phyloP scores from a whole-genome alignment of 2,888 invertebrate species.

The Abscondita cerata region DNA sequence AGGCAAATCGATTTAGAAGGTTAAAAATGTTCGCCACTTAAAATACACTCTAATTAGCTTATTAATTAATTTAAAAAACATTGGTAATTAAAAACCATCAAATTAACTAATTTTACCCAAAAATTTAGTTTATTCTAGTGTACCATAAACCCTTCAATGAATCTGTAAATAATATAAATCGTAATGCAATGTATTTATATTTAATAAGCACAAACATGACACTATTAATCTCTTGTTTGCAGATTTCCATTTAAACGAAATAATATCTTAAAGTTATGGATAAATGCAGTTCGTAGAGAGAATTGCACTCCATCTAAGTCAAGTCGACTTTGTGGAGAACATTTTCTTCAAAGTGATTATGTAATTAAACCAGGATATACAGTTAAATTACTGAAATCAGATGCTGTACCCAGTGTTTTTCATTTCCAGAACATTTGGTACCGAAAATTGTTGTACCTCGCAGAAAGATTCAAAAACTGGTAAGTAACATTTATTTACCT shows the following conservation, averaged over 20 bases:
- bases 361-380: conserved; percentile 8
- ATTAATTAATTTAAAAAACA: too few relatives aligned
- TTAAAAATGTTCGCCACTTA: too few relatives aligned
- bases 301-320: conserved; percentile 39
- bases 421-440: conserved; percentile 28
- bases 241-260: conserved; percentile 35
- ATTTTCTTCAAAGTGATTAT: conserved; percentile 30
- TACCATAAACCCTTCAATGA: too few relatives aligned
- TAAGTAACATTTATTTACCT: too few relatives aligned
- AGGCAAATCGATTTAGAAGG: too few relatives aligned
- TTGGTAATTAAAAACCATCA: too few relatives aligned
- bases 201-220: not conserved
- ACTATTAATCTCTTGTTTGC: not conserved
- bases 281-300: conserved; percentile 35
- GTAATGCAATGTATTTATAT: too few relatives aligned
- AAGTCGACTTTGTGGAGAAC: conserved; percentile 21
- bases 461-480: not conserved
- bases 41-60: too few relatives aligned
- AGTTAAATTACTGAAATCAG: conserved; percentile 28
- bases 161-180: too few relatives aligned
- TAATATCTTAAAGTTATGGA: conserved; percentile 36
- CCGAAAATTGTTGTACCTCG: too few relatives aligned
- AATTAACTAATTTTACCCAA: too few relatives aligned
- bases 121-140: too few relatives aligned
- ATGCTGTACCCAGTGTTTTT: conserved; percentile 37